phyloP scores from a whole-genome alignment of 37 sponge, comb jelly and placozoan species.

The Theonella swinhoei region DNA sequence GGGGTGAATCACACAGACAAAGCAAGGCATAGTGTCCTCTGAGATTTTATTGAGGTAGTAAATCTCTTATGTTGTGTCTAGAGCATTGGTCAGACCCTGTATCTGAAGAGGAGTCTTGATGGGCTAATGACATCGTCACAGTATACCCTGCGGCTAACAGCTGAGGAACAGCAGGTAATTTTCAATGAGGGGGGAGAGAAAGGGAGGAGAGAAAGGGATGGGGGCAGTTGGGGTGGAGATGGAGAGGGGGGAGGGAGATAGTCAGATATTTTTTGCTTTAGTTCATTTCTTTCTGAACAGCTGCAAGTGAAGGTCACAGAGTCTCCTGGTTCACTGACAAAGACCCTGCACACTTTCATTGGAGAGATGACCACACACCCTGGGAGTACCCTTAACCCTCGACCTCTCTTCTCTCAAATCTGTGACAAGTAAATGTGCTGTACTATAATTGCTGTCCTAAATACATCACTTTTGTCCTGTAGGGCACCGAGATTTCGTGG shows the following conservation, averaged over 20 bases:
- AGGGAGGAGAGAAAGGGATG: too few species aligned
- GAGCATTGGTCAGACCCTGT: constrained; percentile 35
- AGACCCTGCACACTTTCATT: constrained; percentile 22
- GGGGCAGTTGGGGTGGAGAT: too few species aligned
- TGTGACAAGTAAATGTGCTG: constrained; percentile 46
- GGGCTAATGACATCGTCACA: neutral
- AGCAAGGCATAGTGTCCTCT: too few species aligned
- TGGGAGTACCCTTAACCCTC: constrained; percentile 43
- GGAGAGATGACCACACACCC: constrained; percentile 3
- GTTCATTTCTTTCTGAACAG: too few species aligned
- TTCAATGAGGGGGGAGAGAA: too few species aligned
- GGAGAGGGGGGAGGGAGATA: too few species aligned
- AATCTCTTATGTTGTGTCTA: neutral
- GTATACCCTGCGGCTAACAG: too few species aligned
- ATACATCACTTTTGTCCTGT: neutral
- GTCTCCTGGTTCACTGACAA: constrained; percentile 21
- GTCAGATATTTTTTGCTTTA: too few species aligned
- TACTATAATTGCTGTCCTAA: neutral
- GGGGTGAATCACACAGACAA: too few species aligned
- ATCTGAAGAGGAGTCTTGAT: constrained; percentile 20
- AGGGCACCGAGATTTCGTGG: constrained; percentile 77
- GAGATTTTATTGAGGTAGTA: too few species aligned
- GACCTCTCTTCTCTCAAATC: constrained; percentile 52
- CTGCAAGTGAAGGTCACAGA: constrained; percentile 1
- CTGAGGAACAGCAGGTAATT: too few species aligned